Evolutionary conservation across 2,888 invertebrate species (phyloP).

Genomic region (Sthenelais limicola): DNA sequence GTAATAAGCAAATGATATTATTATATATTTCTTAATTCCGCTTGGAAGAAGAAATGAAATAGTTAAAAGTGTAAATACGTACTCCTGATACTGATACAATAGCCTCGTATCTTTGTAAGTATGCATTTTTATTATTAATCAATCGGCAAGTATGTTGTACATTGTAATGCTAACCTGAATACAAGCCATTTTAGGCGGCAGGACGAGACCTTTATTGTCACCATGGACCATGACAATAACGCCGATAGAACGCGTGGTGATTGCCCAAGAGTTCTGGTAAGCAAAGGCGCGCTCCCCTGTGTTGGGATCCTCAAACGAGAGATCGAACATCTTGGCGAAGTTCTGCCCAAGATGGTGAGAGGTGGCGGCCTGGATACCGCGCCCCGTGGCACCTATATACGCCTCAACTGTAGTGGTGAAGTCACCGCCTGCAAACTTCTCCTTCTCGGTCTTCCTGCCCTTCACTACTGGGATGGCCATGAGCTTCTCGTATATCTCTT

Average conservation of each 20-base stretch:
- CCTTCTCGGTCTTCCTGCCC: conserved; percentile 94
- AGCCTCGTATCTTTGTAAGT: no score
- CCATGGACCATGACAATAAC: conserved; percentile 86
- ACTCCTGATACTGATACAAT: no score
- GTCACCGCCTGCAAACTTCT: conserved; percentile 98
- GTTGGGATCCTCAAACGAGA: conserved; percentile 91
- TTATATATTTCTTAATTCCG: no score
- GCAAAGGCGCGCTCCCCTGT: conserved; percentile 81
- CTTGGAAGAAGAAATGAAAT: no score
- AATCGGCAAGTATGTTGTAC: no score
- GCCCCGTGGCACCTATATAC: conserved; percentile 92
- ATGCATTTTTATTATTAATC: no score
- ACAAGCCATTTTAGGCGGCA: conserved; percentile 91
- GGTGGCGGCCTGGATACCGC: conserved; percentile 96
- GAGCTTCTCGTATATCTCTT: conserved; percentile 89
- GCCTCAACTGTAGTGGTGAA: conserved; percentile 98
- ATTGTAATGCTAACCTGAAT: conserved; percentile 50
- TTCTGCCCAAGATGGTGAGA: conserved; percentile 99
- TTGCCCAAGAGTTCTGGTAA: conserved; percentile 98
- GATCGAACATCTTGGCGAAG: conserved; percentile 99
- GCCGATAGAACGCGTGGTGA: conserved; percentile 97
- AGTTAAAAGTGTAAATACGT: no score
- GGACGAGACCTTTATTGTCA: conserved; percentile 94
- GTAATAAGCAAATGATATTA: no score
- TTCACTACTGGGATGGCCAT: conserved; percentile 90